Conservation (phyloP, 2,888 invertebrate genomes). For the Endomychus coccineus region DNA sequence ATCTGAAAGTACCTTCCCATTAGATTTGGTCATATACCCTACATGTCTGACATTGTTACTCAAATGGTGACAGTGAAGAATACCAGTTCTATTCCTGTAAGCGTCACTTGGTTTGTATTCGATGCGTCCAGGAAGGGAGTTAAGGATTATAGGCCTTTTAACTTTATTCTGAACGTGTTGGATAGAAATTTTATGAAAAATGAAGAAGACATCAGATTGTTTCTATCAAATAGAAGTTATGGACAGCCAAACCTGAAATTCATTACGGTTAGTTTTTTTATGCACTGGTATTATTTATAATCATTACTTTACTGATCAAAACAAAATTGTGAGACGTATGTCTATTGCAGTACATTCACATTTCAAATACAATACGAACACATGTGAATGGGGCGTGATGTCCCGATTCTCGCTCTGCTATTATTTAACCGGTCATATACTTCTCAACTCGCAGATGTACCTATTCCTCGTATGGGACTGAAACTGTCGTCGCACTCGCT, state of each 20-base stretch:
- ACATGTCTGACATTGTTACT: slow-evolving; percentile 16
- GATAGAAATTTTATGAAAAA: slow-evolving; percentile 4
- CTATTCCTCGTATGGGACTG: too few species aligned
- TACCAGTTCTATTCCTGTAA: slow-evolving; percentile 24
- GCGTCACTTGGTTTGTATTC: slow-evolving; percentile 27
- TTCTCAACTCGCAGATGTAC: too few species aligned
- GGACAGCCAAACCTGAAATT: slow-evolving; percentile 16
- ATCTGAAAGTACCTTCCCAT: slow-evolving; percentile 2
- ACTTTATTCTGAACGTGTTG: slow-evolving; percentile 16
- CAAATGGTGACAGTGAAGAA: slow-evolving; percentile 25
- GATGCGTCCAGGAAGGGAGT: slow-evolving; percentile 7
- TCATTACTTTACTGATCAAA: too few species aligned
- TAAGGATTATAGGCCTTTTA: slow-evolving; percentile 14
- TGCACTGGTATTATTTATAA: too few species aligned
- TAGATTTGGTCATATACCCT: slow-evolving; percentile 26
- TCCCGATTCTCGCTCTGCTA: too few species aligned
- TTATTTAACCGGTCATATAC: too few species aligned
- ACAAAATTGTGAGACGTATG: too few species aligned
- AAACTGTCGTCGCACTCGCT: too few species aligned
- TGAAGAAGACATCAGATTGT: slow-evolving; percentile 12
- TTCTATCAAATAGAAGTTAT: slow-evolving; percentile 18
- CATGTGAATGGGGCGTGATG: too few species aligned
- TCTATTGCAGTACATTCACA: too few species aligned
- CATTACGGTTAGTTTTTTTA: slow-evolving; percentile 18
- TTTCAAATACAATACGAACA: too few species aligned